These are phyloP conservation scores for Himalopsyche kuldschensis DNA, from an alignment of 2,888 invertebrate species.

Conservation along the genomic window DNA sequence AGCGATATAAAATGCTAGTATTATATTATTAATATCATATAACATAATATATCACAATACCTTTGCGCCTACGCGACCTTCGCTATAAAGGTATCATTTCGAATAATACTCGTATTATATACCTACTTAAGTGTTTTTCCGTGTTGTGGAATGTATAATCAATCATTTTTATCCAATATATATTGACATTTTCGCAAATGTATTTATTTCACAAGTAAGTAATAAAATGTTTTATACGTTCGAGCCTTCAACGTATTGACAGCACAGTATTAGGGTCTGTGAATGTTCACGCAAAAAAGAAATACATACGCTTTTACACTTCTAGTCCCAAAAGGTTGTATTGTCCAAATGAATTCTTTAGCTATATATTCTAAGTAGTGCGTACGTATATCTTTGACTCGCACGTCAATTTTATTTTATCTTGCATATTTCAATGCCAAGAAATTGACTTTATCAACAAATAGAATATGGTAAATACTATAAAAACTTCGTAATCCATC, in stretches of 20 bases:
- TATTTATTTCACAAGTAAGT: neutral
- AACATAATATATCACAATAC: no score
- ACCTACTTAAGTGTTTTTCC: neutral
- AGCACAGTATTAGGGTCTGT: neutral
- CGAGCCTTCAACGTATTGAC: neutral
- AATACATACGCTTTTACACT: neutral
- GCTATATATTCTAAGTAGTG: neutral
- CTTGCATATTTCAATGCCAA: no score
- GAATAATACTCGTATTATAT: neutral
- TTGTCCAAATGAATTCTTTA: neutral
- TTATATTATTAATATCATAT: no score
- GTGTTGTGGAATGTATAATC: neutral
- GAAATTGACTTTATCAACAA: no score
- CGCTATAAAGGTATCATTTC: neutral
- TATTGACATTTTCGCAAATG: neutral
- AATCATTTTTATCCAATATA: neutral
- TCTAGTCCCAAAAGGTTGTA: neutral
- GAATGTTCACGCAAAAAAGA: neutral
- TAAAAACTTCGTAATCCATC: no score
- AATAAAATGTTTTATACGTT: neutral
- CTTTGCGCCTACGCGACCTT: neutral
- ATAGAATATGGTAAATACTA: no score
- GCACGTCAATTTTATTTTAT: no score
- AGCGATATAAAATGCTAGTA: no score
- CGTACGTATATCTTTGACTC: no score